phyloP scores from a whole-genome alignment of 2,888 invertebrate genomes.

The Diogma glabrata region DNA sequence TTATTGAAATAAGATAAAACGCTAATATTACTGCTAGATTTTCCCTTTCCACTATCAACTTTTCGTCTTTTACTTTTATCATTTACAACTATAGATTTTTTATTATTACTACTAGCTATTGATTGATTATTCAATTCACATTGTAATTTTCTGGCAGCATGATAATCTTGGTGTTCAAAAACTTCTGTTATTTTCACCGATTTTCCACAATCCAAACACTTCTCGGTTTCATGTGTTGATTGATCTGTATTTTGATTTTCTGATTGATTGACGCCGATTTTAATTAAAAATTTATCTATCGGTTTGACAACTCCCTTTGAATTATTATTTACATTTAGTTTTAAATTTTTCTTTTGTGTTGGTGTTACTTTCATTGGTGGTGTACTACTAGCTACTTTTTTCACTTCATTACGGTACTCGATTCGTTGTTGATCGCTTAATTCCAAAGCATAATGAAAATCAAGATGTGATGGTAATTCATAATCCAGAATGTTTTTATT shows the following conservation, averaged over 20 bases:
- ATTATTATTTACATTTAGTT: neutral
- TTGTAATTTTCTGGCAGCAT: conserved; percentile 66
- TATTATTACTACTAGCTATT: too few species aligned
- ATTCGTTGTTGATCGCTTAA: conserved; percentile 46
- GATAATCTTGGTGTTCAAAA: conserved; percentile 71
- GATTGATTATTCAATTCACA: conserved; percentile 28
- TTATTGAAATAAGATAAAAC: too few species aligned
- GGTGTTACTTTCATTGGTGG: too few species aligned
- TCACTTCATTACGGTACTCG: neutral
- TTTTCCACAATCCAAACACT: conserved; percentile 59
- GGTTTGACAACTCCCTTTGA: conserved; percentile 10
- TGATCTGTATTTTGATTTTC: conserved; percentile 25
- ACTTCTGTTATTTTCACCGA: conserved; percentile 48
- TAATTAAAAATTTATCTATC: neutral
- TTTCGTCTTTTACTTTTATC: too few species aligned
- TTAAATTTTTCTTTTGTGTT: too few species aligned
- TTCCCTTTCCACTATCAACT: too few species aligned
- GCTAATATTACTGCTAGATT: too few species aligned
- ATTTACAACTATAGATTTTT: too few species aligned
- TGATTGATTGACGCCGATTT: conserved; percentile 12
- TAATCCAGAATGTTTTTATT: conserved; percentile 42
- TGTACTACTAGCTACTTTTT: neutral
- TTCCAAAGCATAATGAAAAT: conserved; percentile 59
- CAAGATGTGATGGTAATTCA: conserved; percentile 55
- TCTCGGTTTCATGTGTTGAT: conserved; percentile 28